Conservation (phyloP, 92 coral and sea anemone species). For the Diadumene lineata region DNA sequence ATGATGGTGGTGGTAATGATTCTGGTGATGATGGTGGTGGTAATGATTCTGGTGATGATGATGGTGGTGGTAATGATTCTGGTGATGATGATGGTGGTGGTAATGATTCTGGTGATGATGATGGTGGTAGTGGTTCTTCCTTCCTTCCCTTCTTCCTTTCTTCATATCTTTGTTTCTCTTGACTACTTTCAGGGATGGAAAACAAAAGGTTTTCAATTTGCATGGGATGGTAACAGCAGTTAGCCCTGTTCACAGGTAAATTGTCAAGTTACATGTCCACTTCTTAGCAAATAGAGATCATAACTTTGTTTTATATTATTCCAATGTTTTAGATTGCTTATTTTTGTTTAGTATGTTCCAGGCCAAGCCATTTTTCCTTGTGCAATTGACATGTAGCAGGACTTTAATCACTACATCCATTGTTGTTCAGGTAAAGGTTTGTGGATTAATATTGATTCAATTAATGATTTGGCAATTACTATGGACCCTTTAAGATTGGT, state of each 20-base stretch:
- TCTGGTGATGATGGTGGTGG: conserved; percentile 14
- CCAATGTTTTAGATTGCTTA: too few species aligned
- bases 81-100: not conserved
- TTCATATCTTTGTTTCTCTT: not conserved
- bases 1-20: not conserved
- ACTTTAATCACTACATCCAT: conserved; percentile 45
- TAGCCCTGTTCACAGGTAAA: conserved; percentile 78
- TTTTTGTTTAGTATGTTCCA: conserved; percentile 57
- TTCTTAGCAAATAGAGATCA: too few species aligned
- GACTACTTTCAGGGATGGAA: conserved; percentile 14
- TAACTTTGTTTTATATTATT: too few species aligned
- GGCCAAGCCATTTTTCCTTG: conserved; percentile 76
- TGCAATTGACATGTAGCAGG: conserved; percentile 52
- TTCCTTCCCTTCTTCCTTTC: not conserved
- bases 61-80: conserved; percentile 10
- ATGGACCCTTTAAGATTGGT: too few species aligned
- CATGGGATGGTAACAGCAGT: conserved; percentile 59
- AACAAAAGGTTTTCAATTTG: conserved; percentile 33
- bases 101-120: conserved; percentile 11
- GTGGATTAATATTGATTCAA: too few species aligned
- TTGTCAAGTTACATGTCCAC: too few species aligned
- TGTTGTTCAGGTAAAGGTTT: conserved; percentile 58
- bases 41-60: conserved; percentile 13
- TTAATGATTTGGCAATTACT: too few species aligned
- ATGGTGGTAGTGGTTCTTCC: conserved; percentile 1